Percentiles rank a stretch among this genome's conserved stretches.
These are phyloP conservation scores for Stegodyphus dumicola DNA, from an alignment of 1,140 invertebrate species.

Conservation along the genomic window DNA sequence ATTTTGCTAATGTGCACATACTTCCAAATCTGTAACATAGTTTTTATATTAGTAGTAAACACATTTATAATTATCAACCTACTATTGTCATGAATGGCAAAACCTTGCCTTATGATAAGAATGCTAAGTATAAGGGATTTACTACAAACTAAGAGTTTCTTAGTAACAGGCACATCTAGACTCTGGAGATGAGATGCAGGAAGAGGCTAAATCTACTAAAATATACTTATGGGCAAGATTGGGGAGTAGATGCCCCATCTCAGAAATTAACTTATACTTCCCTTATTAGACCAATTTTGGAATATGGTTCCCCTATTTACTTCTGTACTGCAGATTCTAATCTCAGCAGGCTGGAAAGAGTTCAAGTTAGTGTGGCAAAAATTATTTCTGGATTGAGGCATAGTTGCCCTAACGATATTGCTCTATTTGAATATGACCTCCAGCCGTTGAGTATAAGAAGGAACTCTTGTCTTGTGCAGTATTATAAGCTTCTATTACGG, in stretches of 20 bases:
- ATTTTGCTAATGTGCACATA: conserved; percentile 6
- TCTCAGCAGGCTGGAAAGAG: neutral
- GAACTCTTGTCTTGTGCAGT: neutral
- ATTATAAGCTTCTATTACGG: neutral
- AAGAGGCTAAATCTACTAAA: neutral
- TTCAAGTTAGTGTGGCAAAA: neutral
- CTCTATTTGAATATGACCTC: neutral
- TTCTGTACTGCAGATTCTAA: neutral
- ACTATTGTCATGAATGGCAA: neutral
- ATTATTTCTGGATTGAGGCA: neutral
- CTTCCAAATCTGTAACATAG: conserved; percentile 7
- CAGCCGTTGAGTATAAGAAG: neutral
- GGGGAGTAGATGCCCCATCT: neutral
- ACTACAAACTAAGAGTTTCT: neutral
- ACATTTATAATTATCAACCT: neutral
- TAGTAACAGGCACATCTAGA: neutral
- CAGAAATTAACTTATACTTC: neutral
- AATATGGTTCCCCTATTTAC: neutral
- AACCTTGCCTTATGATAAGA: neutral
- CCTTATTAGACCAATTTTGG: neutral
- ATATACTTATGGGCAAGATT: neutral
- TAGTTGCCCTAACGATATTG: neutral
- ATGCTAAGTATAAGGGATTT: neutral
- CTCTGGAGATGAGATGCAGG: neutral
- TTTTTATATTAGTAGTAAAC: conserved; percentile 9